Conservation (phyloP, 2,888 invertebrate species). For the Amblyjoppa fuscipennis region DNA sequence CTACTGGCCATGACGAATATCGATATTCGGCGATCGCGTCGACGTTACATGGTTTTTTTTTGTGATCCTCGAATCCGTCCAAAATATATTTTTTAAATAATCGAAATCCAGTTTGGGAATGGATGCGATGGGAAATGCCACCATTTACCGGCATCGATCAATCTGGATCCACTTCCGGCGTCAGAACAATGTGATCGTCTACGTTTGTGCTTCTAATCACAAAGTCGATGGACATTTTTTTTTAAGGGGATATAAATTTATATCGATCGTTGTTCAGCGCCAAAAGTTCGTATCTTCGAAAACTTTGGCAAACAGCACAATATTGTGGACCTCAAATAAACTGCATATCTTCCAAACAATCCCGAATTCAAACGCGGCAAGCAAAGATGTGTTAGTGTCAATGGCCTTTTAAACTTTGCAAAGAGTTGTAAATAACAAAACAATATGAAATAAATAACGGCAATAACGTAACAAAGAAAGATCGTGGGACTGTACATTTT, state of each 20-base stretch:
- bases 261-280: slow-evolving; percentile 8
- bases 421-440: slow-evolving; percentile 30
- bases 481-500: slow-evolving; percentile 45
- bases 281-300: neutral
- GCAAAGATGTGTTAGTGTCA: slow-evolving; percentile 2
- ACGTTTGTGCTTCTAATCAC: neutral
- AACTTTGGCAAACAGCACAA: neutral
- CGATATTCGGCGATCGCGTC: neutral
- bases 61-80: slow-evolving; percentile 62
- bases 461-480: slow-evolving; percentile 27
- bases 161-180: neutral
- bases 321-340: slow-evolving; percentile 10
- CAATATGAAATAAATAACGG: slow-evolving; percentile 1
- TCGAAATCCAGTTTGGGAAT: slow-evolving; percentile 21
- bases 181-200: slow-evolving; percentile 1
- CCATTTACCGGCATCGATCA: neutral
- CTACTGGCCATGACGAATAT: neutral
- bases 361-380: neutral
- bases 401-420: slow-evolving; percentile 35
- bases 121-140: neutral
- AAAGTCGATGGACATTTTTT: neutral
- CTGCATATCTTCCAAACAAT: slow-evolving; percentile 8
- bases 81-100: slow-evolving; percentile 57
- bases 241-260: neutral
- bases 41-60: slow-evolving; percentile 18